Conservation (phyloP, 2,113 vertebrate species). For the Haemorhous mexicanus region DNA sequence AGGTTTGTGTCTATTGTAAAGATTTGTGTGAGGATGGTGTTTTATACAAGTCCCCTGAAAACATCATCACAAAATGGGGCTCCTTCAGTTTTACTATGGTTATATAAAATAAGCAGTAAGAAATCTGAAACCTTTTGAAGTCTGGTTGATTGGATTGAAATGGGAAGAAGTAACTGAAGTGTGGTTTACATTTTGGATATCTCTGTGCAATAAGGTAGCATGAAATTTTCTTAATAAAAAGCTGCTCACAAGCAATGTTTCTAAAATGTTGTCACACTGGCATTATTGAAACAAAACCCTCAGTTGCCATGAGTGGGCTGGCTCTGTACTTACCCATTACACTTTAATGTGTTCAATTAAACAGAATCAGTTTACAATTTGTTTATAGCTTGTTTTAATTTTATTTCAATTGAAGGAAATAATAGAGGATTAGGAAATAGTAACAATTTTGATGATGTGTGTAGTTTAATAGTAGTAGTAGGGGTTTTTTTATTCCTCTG, state of each 20-base stretch:
- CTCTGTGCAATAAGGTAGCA: accelerated
- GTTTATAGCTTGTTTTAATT: slow-evolving; percentile 20
- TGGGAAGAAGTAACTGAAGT: neutral
- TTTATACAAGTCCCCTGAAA: neutral
- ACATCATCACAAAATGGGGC: neutral
- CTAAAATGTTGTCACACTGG: neutral
- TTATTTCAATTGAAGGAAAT: slow-evolving; percentile 2
- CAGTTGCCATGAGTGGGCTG: neutral
- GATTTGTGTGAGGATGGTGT: neutral
- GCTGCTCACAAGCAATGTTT: neutral
- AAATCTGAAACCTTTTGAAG: neutral
- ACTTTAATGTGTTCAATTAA: slow-evolving; percentile 11
- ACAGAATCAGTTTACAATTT: slow-evolving; percentile 12
- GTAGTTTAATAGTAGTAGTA: neutral
- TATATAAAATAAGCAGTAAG: neutral
- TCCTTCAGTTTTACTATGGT: neutral
- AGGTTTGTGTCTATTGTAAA: neutral
- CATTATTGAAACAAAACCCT: neutral
- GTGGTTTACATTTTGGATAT: neutral
- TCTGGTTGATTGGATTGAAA: neutral
- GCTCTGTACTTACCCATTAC: neutral
- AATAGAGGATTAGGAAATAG: neutral
- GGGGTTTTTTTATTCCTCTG: neutral
- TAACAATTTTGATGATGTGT: slow-evolving; percentile 8
- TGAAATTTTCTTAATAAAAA: neutral